Percentiles rank a stretch among this genome's conserved stretches.
These are phyloP conservation scores for Rhopalosiphum padi DNA, from an alignment of 1,140 invertebrate species.

Conservation along the genomic window DNA sequence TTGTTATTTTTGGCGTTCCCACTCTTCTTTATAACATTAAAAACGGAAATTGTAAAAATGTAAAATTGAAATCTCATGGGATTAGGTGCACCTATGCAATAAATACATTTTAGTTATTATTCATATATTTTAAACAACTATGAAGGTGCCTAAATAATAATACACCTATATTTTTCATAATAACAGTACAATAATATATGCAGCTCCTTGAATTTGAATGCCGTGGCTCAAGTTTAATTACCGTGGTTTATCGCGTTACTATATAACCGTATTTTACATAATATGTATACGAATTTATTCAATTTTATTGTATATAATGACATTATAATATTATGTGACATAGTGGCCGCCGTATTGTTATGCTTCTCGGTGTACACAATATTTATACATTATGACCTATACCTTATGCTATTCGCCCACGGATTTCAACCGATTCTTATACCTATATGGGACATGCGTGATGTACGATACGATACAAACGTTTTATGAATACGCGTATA, in stretches of 20 bases:
- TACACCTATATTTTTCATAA: no score
- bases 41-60: no score
- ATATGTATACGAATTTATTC: neutral
- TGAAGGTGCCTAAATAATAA: no score
- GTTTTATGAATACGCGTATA: neutral
- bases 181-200: no score
- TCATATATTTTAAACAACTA: no score
- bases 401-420: neutral
- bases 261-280: neutral
- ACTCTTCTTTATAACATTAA: no score
- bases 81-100: no score
- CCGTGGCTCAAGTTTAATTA: neutral
- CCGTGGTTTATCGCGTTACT: neutral
- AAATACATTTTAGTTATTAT: no score
- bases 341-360: neutral
- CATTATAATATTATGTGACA: neutral
- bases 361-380: neutral
- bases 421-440: neutral
- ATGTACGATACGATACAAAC: neutral
- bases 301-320: neutral
- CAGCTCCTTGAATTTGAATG: no score
- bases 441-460: neutral
- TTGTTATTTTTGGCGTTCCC: no score
- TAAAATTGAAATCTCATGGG: no score
- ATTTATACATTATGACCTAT: neutral